Evolutionary conservation across 1,140 invertebrate genomes (phyloP).

Genomic region (Lepidurus arcticus): DNA sequence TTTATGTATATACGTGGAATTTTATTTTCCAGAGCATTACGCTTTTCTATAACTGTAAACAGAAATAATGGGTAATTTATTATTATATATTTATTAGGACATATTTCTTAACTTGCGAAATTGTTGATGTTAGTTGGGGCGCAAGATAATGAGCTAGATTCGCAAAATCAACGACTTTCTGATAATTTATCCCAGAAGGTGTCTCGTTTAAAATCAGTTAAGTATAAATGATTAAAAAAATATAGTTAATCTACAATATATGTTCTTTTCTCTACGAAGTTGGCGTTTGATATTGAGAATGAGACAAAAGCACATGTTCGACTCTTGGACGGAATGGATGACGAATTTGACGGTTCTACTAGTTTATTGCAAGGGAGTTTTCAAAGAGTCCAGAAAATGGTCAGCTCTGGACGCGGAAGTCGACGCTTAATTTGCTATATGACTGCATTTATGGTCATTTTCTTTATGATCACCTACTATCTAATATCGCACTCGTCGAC

Average conservation of each 20-base stretch:
- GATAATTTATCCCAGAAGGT: conserved; percentile 29
- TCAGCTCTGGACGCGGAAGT: conserved; percentile 27
- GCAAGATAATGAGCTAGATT: conserved; percentile 29
- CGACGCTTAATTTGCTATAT: conserved; percentile 30
- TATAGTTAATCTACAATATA: not conserved
- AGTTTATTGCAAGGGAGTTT: conserved; percentile 28
- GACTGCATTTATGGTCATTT: conserved; percentile 26
- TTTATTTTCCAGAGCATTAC: not conserved
- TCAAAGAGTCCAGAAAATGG: conserved; percentile 28
- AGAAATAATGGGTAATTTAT: not conserved
- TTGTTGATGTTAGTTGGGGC: conserved; percentile 26
- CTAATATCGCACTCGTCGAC: conserved; percentile 18
- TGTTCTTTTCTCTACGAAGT: conserved; percentile 9
- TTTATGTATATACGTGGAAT: not conserved
- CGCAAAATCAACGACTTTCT: conserved; percentile 31
- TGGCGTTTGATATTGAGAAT: conserved; percentile 32
- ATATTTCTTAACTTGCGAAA: not conserved
- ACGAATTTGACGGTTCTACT: conserved; percentile 32
- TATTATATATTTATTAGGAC: not conserved
- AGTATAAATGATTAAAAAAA: not conserved
- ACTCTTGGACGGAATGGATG: conserved; percentile 31
- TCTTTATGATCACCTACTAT: conserved; percentile 33
- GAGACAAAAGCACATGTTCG: conserved; percentile 31
- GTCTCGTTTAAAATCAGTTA: conserved; percentile 28
- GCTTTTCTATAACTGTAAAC: not conserved